phyloP scores from a whole-genome alignment of 2,797 vertebrate genomes.

The Discoglossus pictus region DNA sequence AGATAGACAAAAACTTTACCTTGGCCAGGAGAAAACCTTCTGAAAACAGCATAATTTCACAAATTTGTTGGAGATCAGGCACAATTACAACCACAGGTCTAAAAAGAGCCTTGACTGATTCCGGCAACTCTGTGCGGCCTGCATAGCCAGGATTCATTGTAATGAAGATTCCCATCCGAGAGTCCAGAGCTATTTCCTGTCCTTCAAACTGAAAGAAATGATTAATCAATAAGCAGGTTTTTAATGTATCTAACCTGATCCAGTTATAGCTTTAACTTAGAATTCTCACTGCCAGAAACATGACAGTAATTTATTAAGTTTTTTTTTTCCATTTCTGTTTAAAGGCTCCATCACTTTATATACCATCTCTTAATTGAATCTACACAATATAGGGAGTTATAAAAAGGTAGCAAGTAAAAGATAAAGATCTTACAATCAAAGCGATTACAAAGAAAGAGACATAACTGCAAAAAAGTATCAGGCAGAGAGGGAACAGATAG shows the following conservation, averaged over 20 bases:
- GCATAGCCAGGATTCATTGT: conserved; percentile 98
- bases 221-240: not conserved
- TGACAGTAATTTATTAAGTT: too few relatives aligned
- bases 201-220: conserved; percentile 84
- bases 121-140: conserved; percentile 91
- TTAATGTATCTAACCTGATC: fast-evolving
- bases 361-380: too few relatives aligned
- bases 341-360: too few relatives aligned
- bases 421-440: too few relatives aligned
- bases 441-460: too few relatives aligned
- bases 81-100: conserved; percentile 96
- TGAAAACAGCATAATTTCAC: conserved; percentile 98
- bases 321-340: too few relatives aligned
- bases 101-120: conserved; percentile 96
- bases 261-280: too few relatives aligned
- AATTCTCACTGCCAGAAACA: too few relatives aligned
- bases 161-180: conserved; percentile 93
- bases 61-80: conserved; percentile 95
- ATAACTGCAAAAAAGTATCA: too few relatives aligned
- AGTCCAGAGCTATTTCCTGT: conserved; percentile 86
- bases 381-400: too few relatives aligned
- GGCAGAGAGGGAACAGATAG: too few relatives aligned
- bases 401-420: too few relatives aligned
- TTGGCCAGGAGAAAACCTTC: conserved; percentile 93
- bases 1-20: conserved; percentile 67